Evolutionary conservation across 2,113 vertebrate species (phyloP), one percentile per base, ranked within the genome.

Genomic region (Peucedramus taeniatus): DNA sequence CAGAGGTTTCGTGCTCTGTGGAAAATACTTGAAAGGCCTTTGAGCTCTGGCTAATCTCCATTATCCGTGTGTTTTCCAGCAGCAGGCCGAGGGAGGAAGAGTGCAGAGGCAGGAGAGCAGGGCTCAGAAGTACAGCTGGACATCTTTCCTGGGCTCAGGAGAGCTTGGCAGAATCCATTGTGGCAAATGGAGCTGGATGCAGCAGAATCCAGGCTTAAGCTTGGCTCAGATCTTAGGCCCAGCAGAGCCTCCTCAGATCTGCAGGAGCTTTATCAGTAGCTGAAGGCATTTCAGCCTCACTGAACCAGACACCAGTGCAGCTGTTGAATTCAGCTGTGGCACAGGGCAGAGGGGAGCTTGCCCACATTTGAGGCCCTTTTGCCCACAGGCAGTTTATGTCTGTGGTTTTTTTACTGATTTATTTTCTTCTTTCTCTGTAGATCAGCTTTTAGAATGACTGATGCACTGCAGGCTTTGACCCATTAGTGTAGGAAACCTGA

Each of bases 1-100:
- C 87, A 68, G 91, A 91, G 90, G 26, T 64, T 90, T 96, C 0
- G 1, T 82, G 75, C 69, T 83, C 70, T 83, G 63, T 68, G 82
- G 93, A 79, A 77, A 74, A 47, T 30, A 33, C 59, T 91, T 94
- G 95, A 88, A 92, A 77, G 85, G 72, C 71, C 82, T 86, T 17
- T n/a, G 88, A 74, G 93, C 85, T 77, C 87, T 96, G 94, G 90
- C 90, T 96, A 3, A 83, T 93, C 75, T 95, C 91, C 87, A 50
- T 65, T 28, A 39, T 66, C 18, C 10, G 0, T 77, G 78, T 74
- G 75, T 51, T 92, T 90, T 83, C 63, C 86, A 3, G 90, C 93
- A 86, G 90, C 59, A 64, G 79, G n/a, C 65, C 0, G 5, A 61
- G 71, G 33, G 53, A 54, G 71, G 40, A 70, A 56, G 75, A 40